phyloP scores from a whole-genome alignment of 2,888 invertebrate species.

The Rhopalosiphum nymphaeae region DNA sequence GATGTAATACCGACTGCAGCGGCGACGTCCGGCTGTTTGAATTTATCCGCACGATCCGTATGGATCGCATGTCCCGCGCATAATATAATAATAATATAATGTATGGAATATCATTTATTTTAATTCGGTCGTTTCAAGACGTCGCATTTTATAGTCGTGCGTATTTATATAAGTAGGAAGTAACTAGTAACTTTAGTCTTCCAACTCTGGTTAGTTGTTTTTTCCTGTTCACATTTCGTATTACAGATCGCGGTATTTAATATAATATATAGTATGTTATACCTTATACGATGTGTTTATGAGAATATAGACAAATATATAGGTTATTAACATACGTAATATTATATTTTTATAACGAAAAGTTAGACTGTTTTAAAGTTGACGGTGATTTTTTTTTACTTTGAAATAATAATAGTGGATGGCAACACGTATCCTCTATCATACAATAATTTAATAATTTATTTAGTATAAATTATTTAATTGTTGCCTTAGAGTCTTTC shows the following conservation, averaged over 20 bases:
- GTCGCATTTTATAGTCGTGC: neutral
- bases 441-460: neutral
- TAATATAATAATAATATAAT: slow-evolving; percentile 3
- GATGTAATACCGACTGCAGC: slow-evolving; percentile 9
- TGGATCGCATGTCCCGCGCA: slow-evolving; percentile 4
- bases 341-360: neutral
- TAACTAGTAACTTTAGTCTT: neutral
- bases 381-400: neutral
- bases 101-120: slow-evolving; percentile 17
- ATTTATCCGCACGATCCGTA: neutral
- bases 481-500: neutral
- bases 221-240: neutral
- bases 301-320: neutral
- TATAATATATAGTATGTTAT: neutral
- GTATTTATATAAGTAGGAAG: neutral
- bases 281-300: neutral
- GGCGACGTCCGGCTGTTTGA: neutral
- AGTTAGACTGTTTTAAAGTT: neutral
- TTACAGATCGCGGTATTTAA: neutral
- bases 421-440: neutral
- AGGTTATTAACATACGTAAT: neutral
- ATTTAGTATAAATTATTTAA: neutral
- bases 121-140: slow-evolving; percentile 11
- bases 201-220: neutral
- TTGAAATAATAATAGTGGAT: neutral